Percentiles rank a stretch among this genome's conserved stretches.
Conservation (phyloP, 2,888 invertebrate genomes). For the Sylvicola fuscatus region DNA sequence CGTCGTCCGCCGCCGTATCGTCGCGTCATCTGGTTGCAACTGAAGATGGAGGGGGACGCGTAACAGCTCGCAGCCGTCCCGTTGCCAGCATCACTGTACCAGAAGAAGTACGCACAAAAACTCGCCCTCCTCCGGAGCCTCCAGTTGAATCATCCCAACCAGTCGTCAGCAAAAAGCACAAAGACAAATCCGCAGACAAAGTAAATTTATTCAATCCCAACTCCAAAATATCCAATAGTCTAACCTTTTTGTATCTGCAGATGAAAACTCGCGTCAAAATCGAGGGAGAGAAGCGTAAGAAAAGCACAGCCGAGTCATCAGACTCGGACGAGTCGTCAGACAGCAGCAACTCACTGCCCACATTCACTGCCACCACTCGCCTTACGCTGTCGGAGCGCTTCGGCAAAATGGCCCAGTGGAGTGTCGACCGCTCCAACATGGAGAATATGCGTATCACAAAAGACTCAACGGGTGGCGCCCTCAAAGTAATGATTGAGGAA, state of each 20-base stretch:
- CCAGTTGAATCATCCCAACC: slow-evolving; percentile 23
- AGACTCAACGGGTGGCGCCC: slow-evolving; percentile 45
- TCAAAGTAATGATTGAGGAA: slow-evolving; percentile 58
- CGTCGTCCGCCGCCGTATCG: slow-evolving; percentile 10
- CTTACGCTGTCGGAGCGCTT: slow-evolving; percentile 71
- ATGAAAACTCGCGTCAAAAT: slow-evolving; percentile 24
- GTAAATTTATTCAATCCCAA: slow-evolving; percentile 11
- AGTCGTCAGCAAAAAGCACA: slow-evolving; percentile 20
- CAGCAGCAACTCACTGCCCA: slow-evolving; percentile 30
- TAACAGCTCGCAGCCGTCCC: too few species aligned
- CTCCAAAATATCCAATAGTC: background rate
- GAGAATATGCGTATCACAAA: slow-evolving; percentile 75
- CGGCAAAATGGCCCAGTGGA: slow-evolving; percentile 85
- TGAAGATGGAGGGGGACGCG: too few species aligned
- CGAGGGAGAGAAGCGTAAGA: slow-evolving; percentile 27
- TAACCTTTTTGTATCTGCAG: too few species aligned
- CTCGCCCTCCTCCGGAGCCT: slow-evolving; percentile 27
- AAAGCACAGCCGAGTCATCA: slow-evolving; percentile 30
- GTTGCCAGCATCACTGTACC: slow-evolving; percentile 17
- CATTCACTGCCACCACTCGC: slow-evolving; percentile 37
- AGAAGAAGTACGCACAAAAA: slow-evolving; percentile 33
- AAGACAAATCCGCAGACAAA: slow-evolving; percentile 25
- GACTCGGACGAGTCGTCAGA: slow-evolving; percentile 41
- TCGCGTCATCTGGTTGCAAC: slow-evolving; percentile 9
- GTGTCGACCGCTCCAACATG: slow-evolving; percentile 59